Conservation (phyloP, 64 coral and sea anemone genomes). For the Cladopsammia gracilis region DNA sequence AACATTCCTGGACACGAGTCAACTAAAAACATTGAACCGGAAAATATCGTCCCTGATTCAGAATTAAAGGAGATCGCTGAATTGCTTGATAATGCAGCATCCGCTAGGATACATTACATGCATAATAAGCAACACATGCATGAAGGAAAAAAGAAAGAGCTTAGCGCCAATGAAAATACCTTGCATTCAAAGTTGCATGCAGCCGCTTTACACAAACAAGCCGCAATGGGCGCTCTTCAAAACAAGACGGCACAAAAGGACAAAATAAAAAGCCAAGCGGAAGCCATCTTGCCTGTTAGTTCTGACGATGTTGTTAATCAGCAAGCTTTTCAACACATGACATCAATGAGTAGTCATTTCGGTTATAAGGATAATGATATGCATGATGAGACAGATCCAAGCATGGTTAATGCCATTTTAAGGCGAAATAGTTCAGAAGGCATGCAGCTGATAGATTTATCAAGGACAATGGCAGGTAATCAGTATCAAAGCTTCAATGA, state of each 20-base stretch:
- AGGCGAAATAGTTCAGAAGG: neutral
- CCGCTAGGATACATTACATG: neutral
- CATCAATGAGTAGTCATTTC: neutral
- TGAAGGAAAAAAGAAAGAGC: neutral
- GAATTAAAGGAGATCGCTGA: neutral
- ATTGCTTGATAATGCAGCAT: neutral
- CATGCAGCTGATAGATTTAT: neutral
- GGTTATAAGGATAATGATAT: neutral
- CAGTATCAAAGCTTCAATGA: neutral
- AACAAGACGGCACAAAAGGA: neutral
- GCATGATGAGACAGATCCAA: neutral
- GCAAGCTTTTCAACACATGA: neutral
- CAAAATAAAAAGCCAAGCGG: neutral
- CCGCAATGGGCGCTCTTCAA: neutral
- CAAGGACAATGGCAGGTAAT: neutral
- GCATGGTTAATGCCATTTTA: neutral
- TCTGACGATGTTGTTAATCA: neutral
- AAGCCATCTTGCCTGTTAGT: neutral
- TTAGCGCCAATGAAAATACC: neutral
- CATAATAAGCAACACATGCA: neutral
- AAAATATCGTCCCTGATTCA: constrained; percentile 3
- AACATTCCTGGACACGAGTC: neutral
- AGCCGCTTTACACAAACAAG: neutral
- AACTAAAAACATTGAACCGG: neutral
- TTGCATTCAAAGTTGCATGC: neutral